These are phyloP conservation scores for Nephrotoma flavescens DNA, from an alignment of 2,888 invertebrate species.

Conservation along the genomic window DNA sequence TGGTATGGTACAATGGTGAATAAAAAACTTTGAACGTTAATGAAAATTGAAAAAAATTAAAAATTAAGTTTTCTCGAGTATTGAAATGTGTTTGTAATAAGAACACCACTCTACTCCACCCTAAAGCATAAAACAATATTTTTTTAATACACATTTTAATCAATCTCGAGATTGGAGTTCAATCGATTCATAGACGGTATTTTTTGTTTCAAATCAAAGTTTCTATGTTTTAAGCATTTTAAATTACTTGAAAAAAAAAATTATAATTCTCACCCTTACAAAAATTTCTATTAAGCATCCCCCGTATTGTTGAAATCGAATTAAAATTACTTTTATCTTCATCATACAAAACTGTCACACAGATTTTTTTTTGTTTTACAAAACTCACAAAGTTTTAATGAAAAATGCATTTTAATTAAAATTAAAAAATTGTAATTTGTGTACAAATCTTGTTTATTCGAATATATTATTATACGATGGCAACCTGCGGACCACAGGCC, in stretches of 20 bases:
- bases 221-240: neutral
- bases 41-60: neutral
- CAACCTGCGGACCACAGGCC: neutral
- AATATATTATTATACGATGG: neutral
- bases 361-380: neutral
- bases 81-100: neutral
- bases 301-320: neutral
- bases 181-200: neutral
- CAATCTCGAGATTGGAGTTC: neutral
- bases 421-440: neutral
- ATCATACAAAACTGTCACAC: neutral
- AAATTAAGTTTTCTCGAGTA: neutral
- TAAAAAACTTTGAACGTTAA: neutral
- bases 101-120: neutral
- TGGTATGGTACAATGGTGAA: neutral
- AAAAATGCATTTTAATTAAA: neutral
- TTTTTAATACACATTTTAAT: neutral
- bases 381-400: neutral
- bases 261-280: neutral
- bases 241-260: neutral
- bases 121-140: neutral
- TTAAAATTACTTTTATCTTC: neutral
- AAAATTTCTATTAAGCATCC: neutral
- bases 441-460: neutral
- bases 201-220: neutral